Conservation (phyloP, 2,888 invertebrate genomes). For the Anagyrus pseudococci region DNA sequence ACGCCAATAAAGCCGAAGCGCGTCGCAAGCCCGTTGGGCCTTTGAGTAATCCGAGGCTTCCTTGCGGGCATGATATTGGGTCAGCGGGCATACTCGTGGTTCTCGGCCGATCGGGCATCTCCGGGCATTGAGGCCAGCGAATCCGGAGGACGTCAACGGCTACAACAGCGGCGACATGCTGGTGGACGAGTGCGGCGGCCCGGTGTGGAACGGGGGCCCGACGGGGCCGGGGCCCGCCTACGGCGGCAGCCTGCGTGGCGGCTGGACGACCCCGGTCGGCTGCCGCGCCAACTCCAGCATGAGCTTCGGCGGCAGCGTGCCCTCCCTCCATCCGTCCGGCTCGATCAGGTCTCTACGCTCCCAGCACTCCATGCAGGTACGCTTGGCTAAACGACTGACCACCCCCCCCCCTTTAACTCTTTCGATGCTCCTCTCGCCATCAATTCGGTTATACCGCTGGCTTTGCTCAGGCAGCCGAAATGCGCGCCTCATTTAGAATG, state of each 20-base stretch:
- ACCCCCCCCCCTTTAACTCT: no score
- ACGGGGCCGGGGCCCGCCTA: neutral
- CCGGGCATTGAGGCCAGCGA: no score
- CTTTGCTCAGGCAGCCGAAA: no score
- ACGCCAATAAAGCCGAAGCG: no score
- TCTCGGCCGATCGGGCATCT: no score
- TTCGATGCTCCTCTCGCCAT: no score
- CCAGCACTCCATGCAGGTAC: constrained; percentile 56
- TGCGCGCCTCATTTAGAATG: no score
- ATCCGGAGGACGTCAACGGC: no score
- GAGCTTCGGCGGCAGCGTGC: constrained; percentile 59
- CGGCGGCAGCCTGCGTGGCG: constrained; percentile 44
- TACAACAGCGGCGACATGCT: constrained; percentile 46
- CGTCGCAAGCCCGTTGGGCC: no score
- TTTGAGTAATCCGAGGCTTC: no score
- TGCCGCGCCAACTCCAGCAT: constrained; percentile 57
- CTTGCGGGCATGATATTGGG: no score
- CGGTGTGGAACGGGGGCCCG: constrained; percentile 5
- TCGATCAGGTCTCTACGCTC: constrained; percentile 57
- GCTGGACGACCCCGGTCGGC: constrained; percentile 57
- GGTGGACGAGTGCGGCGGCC: constrained; percentile 52
- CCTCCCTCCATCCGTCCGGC: constrained; percentile 57
- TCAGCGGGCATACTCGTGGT: no score
- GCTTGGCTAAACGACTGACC: constrained; percentile 6
- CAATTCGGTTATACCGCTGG: neutral